These are phyloP conservation scores for Astur gentilis DNA, from an alignment of 2,113 vertebrate species.

Conservation along the genomic window DNA sequence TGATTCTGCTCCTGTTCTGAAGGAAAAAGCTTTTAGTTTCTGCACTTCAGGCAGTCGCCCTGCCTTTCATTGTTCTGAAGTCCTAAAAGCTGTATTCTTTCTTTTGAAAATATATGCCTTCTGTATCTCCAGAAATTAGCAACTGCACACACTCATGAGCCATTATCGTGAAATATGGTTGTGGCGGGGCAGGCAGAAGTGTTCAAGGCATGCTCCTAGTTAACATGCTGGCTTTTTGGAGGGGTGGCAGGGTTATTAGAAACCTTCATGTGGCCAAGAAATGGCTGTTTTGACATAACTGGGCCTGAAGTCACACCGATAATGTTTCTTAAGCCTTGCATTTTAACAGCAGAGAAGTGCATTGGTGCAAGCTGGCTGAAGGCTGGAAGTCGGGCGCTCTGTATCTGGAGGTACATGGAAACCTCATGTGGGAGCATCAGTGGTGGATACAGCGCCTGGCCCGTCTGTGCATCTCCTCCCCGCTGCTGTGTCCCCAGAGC, in stretches of 20 bases:
- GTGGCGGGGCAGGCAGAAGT: background rate
- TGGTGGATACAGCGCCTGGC: too few species aligned
- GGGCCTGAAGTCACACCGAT: background rate
- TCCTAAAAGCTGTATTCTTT: constrained; percentile 35
- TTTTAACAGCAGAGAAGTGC: background rate
- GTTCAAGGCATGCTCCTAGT: background rate
- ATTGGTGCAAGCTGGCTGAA: background rate
- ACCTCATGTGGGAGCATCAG: background rate
- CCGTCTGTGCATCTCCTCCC: background rate
- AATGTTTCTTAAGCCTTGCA: background rate
- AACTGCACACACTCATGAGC: background rate
- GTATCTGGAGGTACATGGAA: accelerated
- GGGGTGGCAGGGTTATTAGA: background rate
- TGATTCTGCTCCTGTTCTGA: constrained; percentile 63
- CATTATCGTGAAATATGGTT: background rate
- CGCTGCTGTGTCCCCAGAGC: accelerated
- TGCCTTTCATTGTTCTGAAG: constrained; percentile 56
- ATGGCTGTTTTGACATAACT: background rate
- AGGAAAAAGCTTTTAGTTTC: constrained; percentile 73
- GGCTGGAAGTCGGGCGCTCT: background rate
- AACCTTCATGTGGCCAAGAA: background rate
- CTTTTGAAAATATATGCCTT: constrained; percentile 26
- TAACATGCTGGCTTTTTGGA: background rate
- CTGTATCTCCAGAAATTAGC: constrained; percentile 28
- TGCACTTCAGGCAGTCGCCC: constrained; percentile 50